Evolutionary conservation across 1,140 invertebrate species (phyloP), one percentile per base, ranked within the genome.

Genomic region (Leptopilina boulardi): DNA sequence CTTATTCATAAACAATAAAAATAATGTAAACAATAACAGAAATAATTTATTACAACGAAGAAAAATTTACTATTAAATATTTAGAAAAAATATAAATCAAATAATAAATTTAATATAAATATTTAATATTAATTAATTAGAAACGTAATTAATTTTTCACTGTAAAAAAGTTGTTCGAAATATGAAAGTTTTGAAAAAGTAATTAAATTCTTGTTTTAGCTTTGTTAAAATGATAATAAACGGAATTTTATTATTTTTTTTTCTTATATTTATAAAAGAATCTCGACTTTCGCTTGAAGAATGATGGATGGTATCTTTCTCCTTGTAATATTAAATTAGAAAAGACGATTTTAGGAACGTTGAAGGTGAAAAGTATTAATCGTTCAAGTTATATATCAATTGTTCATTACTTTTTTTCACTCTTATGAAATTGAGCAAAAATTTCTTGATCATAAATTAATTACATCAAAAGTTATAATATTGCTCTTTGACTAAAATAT

Each of bases 281-380:
- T 66, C 21, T 30, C 30, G 5, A 66, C 59, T 30, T 34, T 30
- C 59, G 26, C 34, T n/a, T 1, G n/a, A 15, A 30, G 23, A 26
- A 66, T 66, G 59, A 34, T 66, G 59, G 59, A 66, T 66, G 59
- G 26, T 30, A 34, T 23, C 21, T 66, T 13, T 30, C 21, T 15
- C 10, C 18, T 4, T 15, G 56, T 30, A n/a, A 66, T 66, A 66
- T 66, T 66, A 66, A 66, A 66, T 66, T 30, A 66, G 56, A 15
- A 66, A 30, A 30, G 23, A 66, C 26, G 21, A 23, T 23, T 66
- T 30, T 30, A 66, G 3, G 26, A 66, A 30, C 56, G 11, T 15
- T 66, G 23, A 30, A 66, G 56, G 26, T 66, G 56, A 66, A 66
- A 66, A 11, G 10, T 23, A 66, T 66, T 66, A 30, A 30, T 66